Evolutionary conservation across 2,113 vertebrate species (phyloP), one percentile per base, ranked within the genome.

Genomic region (Pholis gunnellus): DNA sequence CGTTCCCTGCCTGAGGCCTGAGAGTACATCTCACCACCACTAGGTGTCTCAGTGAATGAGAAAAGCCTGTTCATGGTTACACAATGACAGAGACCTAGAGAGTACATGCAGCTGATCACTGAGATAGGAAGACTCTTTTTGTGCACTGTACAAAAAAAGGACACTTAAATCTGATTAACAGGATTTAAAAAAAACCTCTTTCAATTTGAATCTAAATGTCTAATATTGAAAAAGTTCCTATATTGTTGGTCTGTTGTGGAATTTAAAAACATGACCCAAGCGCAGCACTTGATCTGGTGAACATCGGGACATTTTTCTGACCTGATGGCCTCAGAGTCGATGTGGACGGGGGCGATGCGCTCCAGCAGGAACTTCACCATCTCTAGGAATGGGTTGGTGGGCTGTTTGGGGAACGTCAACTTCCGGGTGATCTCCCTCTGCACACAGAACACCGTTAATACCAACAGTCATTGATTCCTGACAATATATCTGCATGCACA

Each of bases 321-420:
- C 98, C 98, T 99, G 94, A 99, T 99, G 83, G 98, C 98, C 94
- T 99, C 98, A 44, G 98, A 99, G 93, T 99, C 98, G 73, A 99
- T 99, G 94, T 99, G 98, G 81, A 99, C 98, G 38, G 98, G 98
- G 73, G 98, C 98, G 87, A 99, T 99, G 93, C 98, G 97, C 96
- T 99, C 98, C 94, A 99, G 91, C 78, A 99, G 95, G 94, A 99
- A 99, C 91, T 99, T 99, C 3, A 99, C 98, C 98, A 99, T 99
- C 95, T 99, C 98, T 92, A 99, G 93, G 91, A 99, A 99, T 34
- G 98, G 98, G 92, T 99, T 99, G 87, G 97, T 99, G 85, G 98
- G 98, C 81, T 99, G 98, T 88, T 99, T 99, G 46, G 98, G 98
- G 92, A 99, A 99, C 15, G 98, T 98, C 93, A 99, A 95, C 94